These are phyloP conservation scores for Temnothorax curvispinosus DNA, from an alignment of 1,140 invertebrate genomes.

Conservation along the genomic window DNA sequence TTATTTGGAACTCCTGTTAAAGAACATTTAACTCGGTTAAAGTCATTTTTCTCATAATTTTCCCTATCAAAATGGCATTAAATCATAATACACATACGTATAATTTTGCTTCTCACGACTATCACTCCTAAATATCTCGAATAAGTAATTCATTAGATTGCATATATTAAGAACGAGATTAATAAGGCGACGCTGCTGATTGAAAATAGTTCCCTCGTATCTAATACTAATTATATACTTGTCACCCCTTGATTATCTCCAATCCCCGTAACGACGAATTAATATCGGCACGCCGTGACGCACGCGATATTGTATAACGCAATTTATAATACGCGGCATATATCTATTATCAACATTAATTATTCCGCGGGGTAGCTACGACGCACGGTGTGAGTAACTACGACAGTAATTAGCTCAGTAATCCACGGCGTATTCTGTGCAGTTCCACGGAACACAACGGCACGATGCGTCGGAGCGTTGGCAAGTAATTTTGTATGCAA, in stretches of 20 bases:
- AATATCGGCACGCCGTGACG: constrained; percentile 9
- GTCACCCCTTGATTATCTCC: constrained; percentile 9
- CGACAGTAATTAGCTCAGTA: constrained; percentile 60
- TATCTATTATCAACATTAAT: constrained; percentile 55
- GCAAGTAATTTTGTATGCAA: constrained; percentile 55
- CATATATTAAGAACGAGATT: not conserved
- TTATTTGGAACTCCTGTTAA: not conserved
- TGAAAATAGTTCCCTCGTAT: not conserved
- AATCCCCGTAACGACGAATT: constrained; percentile 37
- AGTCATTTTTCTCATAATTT: not conserved
- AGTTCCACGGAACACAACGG: constrained; percentile 41
- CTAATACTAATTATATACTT: not conserved
- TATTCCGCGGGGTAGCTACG: constrained; percentile 41
- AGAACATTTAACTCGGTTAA: not conserved
- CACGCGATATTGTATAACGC: constrained; percentile 31
- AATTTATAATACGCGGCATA: constrained; percentile 48
- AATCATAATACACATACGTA: not conserved
- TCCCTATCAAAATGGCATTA: not conserved
- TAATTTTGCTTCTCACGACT: not conserved
- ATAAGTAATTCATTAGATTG: not conserved
- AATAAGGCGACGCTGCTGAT: not conserved
- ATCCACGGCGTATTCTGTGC: constrained; percentile 45
- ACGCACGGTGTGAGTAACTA: constrained; percentile 50
- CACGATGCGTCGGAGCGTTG: constrained; percentile 33
- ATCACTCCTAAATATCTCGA: not conserved